Base-by-base conservation (phyloP, 1,140 invertebrate species). In the Procambarus clarkii region DNA sequence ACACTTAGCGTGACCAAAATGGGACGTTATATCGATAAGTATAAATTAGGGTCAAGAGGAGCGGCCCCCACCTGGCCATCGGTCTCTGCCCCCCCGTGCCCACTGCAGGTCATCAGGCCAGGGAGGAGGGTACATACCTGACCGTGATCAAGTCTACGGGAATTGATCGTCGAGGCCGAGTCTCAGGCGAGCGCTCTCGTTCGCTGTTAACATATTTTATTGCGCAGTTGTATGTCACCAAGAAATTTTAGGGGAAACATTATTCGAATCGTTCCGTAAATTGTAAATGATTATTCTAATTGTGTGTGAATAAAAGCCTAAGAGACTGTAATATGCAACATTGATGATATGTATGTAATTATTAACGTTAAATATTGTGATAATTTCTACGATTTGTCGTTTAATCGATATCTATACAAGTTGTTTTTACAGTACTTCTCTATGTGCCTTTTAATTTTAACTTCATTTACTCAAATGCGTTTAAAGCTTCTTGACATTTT, bases 31-130 rank as follows among this genome's bases (percentile, higher is more conserved):
- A 64, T 9, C 13, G 54, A 83, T 46, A 83, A 54, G 60, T 69
- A 44, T n/a, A 83, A 69, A 83, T 13, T 83, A 64, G n/a, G 81
- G 58, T 83, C 24, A 69, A 83, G 81, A 69, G 81, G 58, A 34
- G 48, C 81, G 58, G 34, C 34, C 13, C 5, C 58, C 81, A 83
- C 81, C 81, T 83, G 81, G 80, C 44, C 50, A 82, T n/a, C 44
- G 80, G 69, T 77, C 69, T 76, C 71, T 50, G 46, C 83, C 71
- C 64, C 48, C 83, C 83, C 50, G 7, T 3, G 71, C n/a, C 45
- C 69, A 24, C 83, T 11, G n/a, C 7, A 24, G 69, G 18, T 18
- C 69, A 45, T 45, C 34, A 8, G n/a, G 46, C 15, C n/a, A 44
- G 45, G 69, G 11, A 5, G 21, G 82, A 3, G 44, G 46, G 34